Percentiles rank a stretch among this genome's conserved stretches.
These are phyloP conservation scores for Sebastes itinus DNA, from an alignment of 2,797 vertebrate species.

Conservation along the genomic window DNA sequence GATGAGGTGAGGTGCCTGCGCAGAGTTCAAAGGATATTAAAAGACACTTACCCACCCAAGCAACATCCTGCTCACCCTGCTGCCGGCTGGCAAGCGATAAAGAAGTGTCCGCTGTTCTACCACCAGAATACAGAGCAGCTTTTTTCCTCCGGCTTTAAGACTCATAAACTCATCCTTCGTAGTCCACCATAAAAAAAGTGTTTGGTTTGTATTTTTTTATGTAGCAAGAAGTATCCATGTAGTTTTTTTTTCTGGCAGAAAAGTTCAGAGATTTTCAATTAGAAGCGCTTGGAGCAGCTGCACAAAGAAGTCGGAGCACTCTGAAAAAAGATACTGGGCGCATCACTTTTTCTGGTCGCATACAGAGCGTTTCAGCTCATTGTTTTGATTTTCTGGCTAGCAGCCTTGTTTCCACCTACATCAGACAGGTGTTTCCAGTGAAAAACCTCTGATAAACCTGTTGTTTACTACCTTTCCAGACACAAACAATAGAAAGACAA, in stretches of 20 bases:
- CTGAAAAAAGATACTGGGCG: neutral
- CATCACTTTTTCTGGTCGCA: neutral
- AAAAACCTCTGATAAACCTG: no score
- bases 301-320: neutral
- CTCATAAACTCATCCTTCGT: neutral
- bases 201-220: neutral
- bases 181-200: neutral
- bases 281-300: no score
- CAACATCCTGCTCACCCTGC: neutral
- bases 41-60: neutral
- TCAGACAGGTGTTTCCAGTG: neutral
- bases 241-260: no score
- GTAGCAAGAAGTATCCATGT: neutral
- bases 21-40: neutral
- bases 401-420: neutral
- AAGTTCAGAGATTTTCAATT: no score
- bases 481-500: neutral
- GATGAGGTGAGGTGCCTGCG: neutral
- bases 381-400: neutral
- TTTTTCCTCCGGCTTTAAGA: neutral
- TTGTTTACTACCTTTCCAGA: neutral
- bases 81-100: no score
- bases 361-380: neutral
- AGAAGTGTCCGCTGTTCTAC: neutral
- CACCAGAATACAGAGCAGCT: neutral